Percentiles rank a stretch among this genome's conserved stretches.
phyloP scores from a whole-genome alignment of 2,888 invertebrate genomes.

The Therioaphis trifolii region DNA sequence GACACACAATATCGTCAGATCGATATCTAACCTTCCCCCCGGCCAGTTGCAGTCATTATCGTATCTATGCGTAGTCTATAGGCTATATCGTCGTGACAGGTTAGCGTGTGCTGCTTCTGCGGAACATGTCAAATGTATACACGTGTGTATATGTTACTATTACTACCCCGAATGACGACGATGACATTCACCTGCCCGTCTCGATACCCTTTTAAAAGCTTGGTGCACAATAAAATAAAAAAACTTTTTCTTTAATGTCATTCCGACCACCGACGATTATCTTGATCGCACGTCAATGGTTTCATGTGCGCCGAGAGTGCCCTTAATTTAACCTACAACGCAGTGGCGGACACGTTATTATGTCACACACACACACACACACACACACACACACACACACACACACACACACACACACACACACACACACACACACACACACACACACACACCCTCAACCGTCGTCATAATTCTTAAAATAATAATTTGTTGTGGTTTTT shows the following conservation, averaged over 20 bases:
- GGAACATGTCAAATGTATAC: constrained; percentile 38
- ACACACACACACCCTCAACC: background rate
- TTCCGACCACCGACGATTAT: constrained; percentile 33
- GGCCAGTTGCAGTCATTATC: constrained; percentile 43
- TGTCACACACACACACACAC: constrained; percentile 35
- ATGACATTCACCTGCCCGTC: constrained; percentile 37
- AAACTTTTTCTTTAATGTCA: constrained; percentile 48
- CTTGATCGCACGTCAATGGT: constrained; percentile 59
- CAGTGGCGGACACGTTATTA: constrained; percentile 22
- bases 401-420: too few species aligned
- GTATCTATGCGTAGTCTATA: constrained; percentile 25
- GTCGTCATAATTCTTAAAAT: constrained; percentile 6
- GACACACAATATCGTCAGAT: constrained; percentile 13
- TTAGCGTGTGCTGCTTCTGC: constrained; percentile 48
- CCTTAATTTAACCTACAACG: constrained; percentile 43
- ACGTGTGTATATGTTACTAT: background rate
- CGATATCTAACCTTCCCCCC: constrained; percentile 43
- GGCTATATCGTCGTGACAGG: constrained; percentile 46
- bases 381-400: background rate
- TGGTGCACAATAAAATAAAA: constrained; percentile 20
- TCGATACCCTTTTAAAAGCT: constrained; percentile 56
- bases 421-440: constrained; percentile 1
- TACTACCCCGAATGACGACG: background rate
- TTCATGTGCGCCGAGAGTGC: constrained; percentile 48
- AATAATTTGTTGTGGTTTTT: constrained; percentile 46